Evolutionary conservation across 2,113 vertebrate species (phyloP).

Genomic region (Canis aureus): DNA sequence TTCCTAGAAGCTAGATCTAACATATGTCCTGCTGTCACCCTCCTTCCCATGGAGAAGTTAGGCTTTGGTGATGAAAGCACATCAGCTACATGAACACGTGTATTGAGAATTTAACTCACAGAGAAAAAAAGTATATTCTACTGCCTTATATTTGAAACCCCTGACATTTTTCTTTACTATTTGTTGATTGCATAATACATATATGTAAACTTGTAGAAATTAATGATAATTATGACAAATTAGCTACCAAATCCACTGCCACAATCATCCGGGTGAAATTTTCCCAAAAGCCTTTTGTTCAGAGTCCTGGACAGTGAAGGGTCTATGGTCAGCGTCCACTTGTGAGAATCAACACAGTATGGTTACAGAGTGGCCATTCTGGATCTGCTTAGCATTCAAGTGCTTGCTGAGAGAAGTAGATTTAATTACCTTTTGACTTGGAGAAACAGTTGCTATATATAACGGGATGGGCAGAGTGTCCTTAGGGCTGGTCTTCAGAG

Average conservation of each 20-base stretch:
- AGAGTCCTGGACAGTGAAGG: background rate
- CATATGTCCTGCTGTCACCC: background rate
- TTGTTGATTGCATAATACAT: background rate
- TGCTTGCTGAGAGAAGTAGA: background rate
- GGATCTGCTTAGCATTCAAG: background rate
- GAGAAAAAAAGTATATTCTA: background rate
- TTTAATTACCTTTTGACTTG: background rate
- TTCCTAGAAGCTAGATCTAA: background rate
- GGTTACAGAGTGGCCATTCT: background rate
- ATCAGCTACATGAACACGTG: background rate
- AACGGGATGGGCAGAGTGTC: background rate
- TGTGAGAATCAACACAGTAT: accelerated
- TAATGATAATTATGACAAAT: background rate
- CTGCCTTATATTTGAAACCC: conserved; percentile 15
- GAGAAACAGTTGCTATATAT: background rate
- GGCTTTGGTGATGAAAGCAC: background rate
- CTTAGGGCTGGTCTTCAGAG: background rate
- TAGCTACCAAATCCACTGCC: background rate
- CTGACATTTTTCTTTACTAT: conserved; percentile 22
- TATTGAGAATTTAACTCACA: background rate
- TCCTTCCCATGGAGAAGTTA: background rate
- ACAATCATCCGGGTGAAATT: background rate
- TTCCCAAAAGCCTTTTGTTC: background rate
- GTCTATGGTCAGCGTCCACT: background rate
- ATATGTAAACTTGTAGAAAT: background rate